Conservation (phyloP, 2,888 invertebrate genomes). For the Muschampia plurimacula region DNA sequence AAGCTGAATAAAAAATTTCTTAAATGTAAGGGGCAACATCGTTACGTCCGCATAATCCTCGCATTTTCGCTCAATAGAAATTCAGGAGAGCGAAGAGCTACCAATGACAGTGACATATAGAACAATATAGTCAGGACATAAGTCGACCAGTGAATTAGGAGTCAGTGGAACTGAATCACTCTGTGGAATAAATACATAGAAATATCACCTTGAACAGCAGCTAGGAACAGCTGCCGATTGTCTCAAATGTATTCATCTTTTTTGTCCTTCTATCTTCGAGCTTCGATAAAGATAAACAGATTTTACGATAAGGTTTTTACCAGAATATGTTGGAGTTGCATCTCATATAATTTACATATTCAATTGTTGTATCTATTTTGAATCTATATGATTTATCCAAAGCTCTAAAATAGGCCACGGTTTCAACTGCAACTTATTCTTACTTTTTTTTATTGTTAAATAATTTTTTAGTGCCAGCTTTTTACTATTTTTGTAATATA, state of each 20-base stretch:
- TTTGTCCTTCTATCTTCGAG: conserved; percentile 14
- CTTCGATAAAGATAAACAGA: conserved; percentile 26
- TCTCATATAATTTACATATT: conserved; percentile 2
- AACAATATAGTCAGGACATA: conserved; percentile 17
- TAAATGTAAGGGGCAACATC: not conserved
- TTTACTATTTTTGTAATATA: no score
- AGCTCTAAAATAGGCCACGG: conserved; percentile 31
- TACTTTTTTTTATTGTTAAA: no score
- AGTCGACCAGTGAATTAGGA: conserved; percentile 25
- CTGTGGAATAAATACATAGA: conserved; percentile 29
- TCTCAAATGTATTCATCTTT: conserved; percentile 7
- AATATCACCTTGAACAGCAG: conserved; percentile 24
- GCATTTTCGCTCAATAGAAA: not conserved
- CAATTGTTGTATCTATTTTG: conserved; percentile 30
- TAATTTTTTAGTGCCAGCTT: no score
- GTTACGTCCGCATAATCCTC: not conserved
- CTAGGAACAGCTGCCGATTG: conserved; percentile 16
- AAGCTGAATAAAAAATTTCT: not conserved
- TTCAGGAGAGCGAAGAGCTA: conserved; percentile 4
- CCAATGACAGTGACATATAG: conserved; percentile 8
- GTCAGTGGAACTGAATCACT: conserved; percentile 15
- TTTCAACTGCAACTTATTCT: conserved; percentile 8
- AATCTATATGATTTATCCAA: conserved; percentile 32
- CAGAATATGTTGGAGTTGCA: conserved; percentile 3
- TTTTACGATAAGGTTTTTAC: conserved; percentile 26